Evolutionary conservation across 2,797 vertebrate genomes (phyloP).

Genomic region (Eulemur albifrons): DNA sequence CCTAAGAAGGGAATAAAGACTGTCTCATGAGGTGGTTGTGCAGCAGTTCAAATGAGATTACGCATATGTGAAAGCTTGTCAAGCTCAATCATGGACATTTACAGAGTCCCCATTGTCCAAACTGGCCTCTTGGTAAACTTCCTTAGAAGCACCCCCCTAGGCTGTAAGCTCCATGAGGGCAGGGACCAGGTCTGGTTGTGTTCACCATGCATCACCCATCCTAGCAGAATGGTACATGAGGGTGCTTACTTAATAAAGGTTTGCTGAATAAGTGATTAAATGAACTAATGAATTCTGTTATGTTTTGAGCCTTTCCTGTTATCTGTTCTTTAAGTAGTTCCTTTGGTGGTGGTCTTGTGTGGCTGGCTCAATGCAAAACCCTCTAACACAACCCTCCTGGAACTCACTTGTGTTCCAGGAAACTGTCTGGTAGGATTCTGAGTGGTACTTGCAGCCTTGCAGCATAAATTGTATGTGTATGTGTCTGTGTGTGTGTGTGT

Average conservation of each 20-base stretch:
- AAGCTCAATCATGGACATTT: neutral
- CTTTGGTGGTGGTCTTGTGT: neutral
- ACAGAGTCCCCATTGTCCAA: neutral
- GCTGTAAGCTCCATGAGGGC: constrained; percentile 27
- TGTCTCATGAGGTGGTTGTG: neutral
- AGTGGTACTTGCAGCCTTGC: neutral
- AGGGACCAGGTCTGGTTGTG: neutral
- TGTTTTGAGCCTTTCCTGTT: neutral
- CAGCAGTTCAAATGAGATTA: neutral
- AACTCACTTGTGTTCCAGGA: neutral
- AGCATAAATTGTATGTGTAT: neutral
- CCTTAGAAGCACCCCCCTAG: neutral
- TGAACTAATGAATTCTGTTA: constrained; percentile 11
- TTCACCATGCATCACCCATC: neutral
- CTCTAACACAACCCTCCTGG: neutral
- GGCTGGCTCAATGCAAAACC: neutral
- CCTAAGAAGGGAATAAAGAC: neutral
- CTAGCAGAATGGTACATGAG: neutral
- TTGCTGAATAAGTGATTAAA: constrained; percentile 40
- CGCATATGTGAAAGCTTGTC: neutral
- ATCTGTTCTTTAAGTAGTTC: neutral
- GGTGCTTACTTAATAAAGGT: constrained; percentile 16
- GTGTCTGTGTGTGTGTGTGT: neutral
- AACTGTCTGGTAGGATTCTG: neutral
- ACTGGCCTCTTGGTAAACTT: neutral